Base-by-base conservation (phyloP, 2,113 vertebrate genomes). In the Lepus americanus region DNA sequence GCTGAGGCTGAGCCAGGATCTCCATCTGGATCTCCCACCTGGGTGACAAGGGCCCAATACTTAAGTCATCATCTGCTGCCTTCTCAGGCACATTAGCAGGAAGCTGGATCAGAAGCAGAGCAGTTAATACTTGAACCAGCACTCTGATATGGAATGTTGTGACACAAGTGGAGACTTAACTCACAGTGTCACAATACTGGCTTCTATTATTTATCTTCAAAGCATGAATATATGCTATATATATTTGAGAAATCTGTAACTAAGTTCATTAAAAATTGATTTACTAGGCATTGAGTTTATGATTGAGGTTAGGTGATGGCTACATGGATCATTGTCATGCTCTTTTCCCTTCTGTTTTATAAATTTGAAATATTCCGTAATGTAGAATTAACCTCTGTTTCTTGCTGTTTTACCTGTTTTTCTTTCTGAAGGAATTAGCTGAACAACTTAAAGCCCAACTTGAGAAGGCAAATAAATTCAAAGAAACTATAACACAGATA, bases 381-480 rank as follows among this genome's bases (percentile, higher is more conserved):
- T 90, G 73, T 82, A 76, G n/a, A 95, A 59, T 90, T 86, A 66
- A 93, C 9, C 12, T 27, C 22, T 29, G 25, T 74, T 16, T 78
- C 10, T 79, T 12, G 55, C 1, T 6, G 3, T 73, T 88, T 95
- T 89, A 59, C 20, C 77, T 69, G 8, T 94, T 16, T 92, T 76
- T 77, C 36, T 95, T 87, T 96, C 98, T 97, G 95, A 98, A 99
- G 99, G 99, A 98, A 23, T 92, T 99, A 98, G 98, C 99, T 79
- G 98, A 98, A 95, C 98, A 99, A 93, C 98, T 99, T 96, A 99
- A 99, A 97, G 98, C 98, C 73, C 98, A 99, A 94, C 98, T 99
- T 98, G 99, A 99, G 2, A 98, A 98, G 0, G 99, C 99, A 78
- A 99, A 99, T 25, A 99, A 98, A 87, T 98, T 98, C 70, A 99